phyloP scores from a whole-genome alignment of 1,140 invertebrate species.

The Leptinotarsa defecta region DNA sequence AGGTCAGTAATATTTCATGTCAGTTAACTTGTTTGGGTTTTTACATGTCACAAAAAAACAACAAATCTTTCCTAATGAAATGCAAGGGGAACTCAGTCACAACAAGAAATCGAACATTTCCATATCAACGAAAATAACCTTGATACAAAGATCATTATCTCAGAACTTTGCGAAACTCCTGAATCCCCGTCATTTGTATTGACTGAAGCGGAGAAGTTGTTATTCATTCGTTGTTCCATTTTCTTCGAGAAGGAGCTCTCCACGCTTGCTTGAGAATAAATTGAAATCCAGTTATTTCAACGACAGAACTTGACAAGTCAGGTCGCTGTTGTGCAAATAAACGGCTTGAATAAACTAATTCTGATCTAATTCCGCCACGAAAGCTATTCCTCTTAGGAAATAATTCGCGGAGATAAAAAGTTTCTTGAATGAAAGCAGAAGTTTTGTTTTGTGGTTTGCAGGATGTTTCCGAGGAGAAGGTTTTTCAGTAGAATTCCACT shows the following conservation, averaged over 20 bases:
- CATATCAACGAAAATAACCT: background rate
- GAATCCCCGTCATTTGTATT: conserved; percentile 5
- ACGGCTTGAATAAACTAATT: conserved; percentile 36
- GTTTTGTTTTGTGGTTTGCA: too few relatives aligned
- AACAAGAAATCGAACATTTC: background rate
- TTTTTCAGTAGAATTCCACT: too few relatives aligned
- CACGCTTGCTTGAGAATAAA: conserved; percentile 34
- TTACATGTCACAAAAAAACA: too few relatives aligned
- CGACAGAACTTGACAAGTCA: conserved; percentile 27
- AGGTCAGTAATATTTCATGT: too few relatives aligned
- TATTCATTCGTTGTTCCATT: conserved; percentile 23
- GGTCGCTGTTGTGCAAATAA: conserved; percentile 31
- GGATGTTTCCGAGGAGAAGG: too few relatives aligned
- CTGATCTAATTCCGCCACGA: conserved; percentile 27
- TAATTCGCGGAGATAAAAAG: background rate
- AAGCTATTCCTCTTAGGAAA: conserved; percentile 13
- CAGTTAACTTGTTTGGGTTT: too few relatives aligned
- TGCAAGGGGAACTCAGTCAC: background rate
- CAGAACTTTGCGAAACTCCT: background rate
- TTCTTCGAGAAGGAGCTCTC: conserved; percentile 16
- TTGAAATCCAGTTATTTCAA: conserved; percentile 37
- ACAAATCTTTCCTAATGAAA: too few relatives aligned
- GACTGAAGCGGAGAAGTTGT: conserved; percentile 15
- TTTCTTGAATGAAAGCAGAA: too few relatives aligned
- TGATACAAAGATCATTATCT: conserved; percentile 5